Percentiles rank a stretch among this genome's conserved stretches.
Conservation (phyloP, 2,113 vertebrate species). For the Apodemus sylvaticus region DNA sequence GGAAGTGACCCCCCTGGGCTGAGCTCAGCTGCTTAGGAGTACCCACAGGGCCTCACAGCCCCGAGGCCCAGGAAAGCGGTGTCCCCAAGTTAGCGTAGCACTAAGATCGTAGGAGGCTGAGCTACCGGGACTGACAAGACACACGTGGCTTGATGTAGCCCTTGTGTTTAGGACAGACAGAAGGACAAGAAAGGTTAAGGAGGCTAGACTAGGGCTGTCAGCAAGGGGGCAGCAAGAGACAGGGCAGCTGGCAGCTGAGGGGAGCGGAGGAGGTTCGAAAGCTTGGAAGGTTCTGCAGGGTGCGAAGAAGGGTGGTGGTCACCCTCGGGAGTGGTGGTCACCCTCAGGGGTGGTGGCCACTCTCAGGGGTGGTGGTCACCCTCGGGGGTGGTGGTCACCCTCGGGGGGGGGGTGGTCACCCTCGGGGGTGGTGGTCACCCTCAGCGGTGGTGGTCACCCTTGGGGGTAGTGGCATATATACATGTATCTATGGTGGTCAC, state of each 20-base stretch:
- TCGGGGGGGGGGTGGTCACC: too few species aligned
- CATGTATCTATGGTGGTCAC: too few species aligned
- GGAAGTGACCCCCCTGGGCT: background rate
- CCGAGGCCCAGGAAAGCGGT: accelerated
- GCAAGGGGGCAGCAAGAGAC: background rate
- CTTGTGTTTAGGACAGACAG: background rate
- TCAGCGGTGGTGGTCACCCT: background rate
- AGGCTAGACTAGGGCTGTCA: accelerated
- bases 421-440: too few species aligned
- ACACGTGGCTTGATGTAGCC: background rate
- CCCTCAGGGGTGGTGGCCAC: too few species aligned
- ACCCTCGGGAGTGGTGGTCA: too few species aligned
- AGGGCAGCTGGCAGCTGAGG: background rate
- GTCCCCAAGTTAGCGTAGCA: background rate
- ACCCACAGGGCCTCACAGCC: background rate
- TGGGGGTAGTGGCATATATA: too few species aligned
- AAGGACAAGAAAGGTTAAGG: background rate
- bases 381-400: too few species aligned
- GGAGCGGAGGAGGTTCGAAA: background rate
- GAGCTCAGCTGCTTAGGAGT: background rate
- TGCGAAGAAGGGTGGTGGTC: too few species aligned
- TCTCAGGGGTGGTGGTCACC: background rate
- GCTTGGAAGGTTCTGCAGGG: background rate
- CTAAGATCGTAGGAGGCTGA: background rate
- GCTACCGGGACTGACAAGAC: background rate